These are phyloP conservation scores for Dryococelus australis DNA, from an alignment of 2,888 invertebrate genomes.

Conservation along the genomic window DNA sequence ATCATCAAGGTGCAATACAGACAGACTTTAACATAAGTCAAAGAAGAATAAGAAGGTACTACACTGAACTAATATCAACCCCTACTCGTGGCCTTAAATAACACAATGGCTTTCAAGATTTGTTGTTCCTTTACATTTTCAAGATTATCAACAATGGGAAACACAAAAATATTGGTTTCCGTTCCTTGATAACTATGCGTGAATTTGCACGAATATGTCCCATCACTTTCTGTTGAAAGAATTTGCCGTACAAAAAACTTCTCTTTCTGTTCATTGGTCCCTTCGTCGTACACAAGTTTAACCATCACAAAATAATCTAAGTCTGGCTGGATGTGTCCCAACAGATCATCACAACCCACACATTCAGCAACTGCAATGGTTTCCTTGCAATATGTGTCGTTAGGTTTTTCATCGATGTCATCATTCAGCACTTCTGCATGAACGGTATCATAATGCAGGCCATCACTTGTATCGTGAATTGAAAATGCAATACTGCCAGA, in stretches of 20 bases:
- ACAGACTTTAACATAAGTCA: background rate
- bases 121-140: background rate
- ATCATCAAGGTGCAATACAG: background rate
- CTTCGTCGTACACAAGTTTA: background rate
- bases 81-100: background rate
- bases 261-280: constrained; percentile 21
- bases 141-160: background rate
- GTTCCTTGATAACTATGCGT: background rate
- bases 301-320: constrained; percentile 11
- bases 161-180: background rate
- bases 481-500: background rate
- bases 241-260: background rate
- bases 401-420: background rate
- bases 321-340: background rate
- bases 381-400: background rate
- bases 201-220: constrained; percentile 21
- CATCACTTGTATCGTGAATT: background rate
- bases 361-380: background rate
- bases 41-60: background rate
- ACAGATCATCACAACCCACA: background rate
- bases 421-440: background rate
- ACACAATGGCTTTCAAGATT: background rate
- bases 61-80: background rate
- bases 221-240: constrained; percentile 18
- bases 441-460: background rate